phyloP scores from a whole-genome alignment of 2,888 invertebrate species.

The Exocentrus adspersus region DNA sequence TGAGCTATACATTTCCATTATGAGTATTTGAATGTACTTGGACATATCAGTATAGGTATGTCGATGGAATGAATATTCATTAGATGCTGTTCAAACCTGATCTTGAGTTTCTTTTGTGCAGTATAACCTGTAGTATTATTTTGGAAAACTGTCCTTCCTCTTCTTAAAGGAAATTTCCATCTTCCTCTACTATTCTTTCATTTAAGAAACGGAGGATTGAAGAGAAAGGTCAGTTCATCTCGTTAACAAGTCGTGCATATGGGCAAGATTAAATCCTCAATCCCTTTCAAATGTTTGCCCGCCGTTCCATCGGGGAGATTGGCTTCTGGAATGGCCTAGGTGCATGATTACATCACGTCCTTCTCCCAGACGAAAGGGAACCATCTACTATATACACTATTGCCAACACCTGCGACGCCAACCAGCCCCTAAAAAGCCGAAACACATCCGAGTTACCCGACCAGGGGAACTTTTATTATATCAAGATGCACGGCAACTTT shows the following conservation, averaged over 20 bases:
- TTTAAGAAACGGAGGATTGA: no score
- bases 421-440: slow-evolving; percentile 28
- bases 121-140: no score
- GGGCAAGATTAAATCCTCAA: slow-evolving; percentile 35
- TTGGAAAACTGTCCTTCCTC: no score
- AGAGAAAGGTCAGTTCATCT: no score
- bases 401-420: slow-evolving; percentile 29
- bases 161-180: no score
- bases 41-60: no score
- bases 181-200: no score
- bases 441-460: slow-evolving; percentile 16
- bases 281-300: slow-evolving; percentile 23
- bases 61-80: no score
- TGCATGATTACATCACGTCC: slow-evolving; percentile 38
- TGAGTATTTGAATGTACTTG: no score
- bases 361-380: slow-evolving; percentile 30
- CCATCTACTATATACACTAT: slow-evolving; percentile 36
- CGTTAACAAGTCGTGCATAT: slow-evolving; percentile 2
- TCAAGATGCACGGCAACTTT: slow-evolving; percentile 23
- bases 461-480: slow-evolving; percentile 15
- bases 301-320: slow-evolving; percentile 20
- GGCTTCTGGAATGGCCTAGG: slow-evolving; percentile 12
- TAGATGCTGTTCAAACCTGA: no score
- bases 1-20: no score
- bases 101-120: no score